Conservation (phyloP, 2,797 vertebrate genomes). For the Hemibagrus guttatus region DNA sequence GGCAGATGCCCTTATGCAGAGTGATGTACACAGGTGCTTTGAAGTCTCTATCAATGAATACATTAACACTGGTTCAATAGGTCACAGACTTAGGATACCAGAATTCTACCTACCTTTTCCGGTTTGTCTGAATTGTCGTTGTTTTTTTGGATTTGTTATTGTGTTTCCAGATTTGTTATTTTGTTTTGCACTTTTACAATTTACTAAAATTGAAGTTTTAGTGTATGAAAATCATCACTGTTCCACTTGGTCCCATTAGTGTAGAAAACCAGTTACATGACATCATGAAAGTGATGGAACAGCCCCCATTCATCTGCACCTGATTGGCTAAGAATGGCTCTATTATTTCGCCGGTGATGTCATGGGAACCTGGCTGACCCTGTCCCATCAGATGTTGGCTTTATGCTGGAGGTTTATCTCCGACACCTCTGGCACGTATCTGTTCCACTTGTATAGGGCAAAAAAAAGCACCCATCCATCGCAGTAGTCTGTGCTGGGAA, state of each 20-base stretch:
- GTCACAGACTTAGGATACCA: too few species aligned
- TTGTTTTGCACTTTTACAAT: too few species aligned
- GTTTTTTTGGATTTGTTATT: too few species aligned
- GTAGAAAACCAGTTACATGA: slow-evolving; percentile 49
- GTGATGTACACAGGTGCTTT: too few species aligned
- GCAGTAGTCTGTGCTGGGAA: slow-evolving; percentile 63
- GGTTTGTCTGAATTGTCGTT: too few species aligned
- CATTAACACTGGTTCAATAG: too few species aligned
- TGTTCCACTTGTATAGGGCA: slow-evolving; percentile 34
- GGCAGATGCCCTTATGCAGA: too few species aligned
- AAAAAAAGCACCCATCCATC: slow-evolving; percentile 44
- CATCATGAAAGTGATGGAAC: slow-evolving; percentile 53
- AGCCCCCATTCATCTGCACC: slow-evolving; percentile 44
- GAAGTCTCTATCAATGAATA: too few species aligned
- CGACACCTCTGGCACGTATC: slow-evolving; percentile 54
- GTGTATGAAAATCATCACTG: slow-evolving; percentile 14
- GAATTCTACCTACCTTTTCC: too few species aligned
- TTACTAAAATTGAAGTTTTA: neutral
- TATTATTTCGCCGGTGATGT: slow-evolving; percentile 63
- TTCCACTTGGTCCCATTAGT: slow-evolving; percentile 50
- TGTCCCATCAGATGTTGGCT: slow-evolving; percentile 63
- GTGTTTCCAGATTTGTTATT: too few species aligned
- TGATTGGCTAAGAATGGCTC: slow-evolving; percentile 53
- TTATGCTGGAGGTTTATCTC: slow-evolving; percentile 58
- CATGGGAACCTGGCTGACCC: slow-evolving; percentile 72